Percentiles rank a stretch among this genome's conserved stretches.
Evolutionary conservation across 2,113 vertebrate species (phyloP).

Genomic region (Toxotes chatareus): DNA sequence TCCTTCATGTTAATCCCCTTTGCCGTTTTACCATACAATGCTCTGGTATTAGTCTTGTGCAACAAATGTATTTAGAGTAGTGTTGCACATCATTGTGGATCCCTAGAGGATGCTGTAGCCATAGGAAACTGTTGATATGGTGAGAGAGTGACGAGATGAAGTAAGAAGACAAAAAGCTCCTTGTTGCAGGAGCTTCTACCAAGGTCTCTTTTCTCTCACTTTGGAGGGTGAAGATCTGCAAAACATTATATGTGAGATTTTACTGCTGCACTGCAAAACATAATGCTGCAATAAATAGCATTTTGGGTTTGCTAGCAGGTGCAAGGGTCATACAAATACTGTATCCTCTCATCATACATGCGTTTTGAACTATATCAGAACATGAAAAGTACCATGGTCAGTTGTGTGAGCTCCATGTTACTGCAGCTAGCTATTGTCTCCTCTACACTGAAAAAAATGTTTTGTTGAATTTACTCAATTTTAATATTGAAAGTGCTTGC

Average conservation of each 20-base stretch:
- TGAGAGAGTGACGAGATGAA: slow-evolving; percentile 44
- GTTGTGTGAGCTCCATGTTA: slow-evolving; percentile 32
- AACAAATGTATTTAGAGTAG: slow-evolving; percentile 13
- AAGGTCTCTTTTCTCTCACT: slow-evolving; percentile 21
- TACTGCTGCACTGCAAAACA: slow-evolving; percentile 34
- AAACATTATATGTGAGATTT: slow-evolving; percentile 21
- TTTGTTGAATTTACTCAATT: too few relatives aligned
- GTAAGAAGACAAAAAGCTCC: slow-evolving; percentile 35
- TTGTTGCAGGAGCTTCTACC: slow-evolving; percentile 47
- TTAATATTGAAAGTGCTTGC: too few relatives aligned
- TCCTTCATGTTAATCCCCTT: slow-evolving; percentile 1
- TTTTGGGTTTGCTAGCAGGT: slow-evolving; percentile 34
- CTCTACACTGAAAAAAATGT: neutral
- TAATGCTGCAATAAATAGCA: slow-evolving; percentile 22
- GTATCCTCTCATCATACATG: slow-evolving; percentile 30
- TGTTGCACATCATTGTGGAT: slow-evolving; percentile 20
- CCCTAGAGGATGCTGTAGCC: slow-evolving; percentile 57
- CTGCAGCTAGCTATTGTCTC: slow-evolving; percentile 51
- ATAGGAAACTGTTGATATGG: slow-evolving; percentile 74
- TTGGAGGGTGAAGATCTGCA: slow-evolving; percentile 12
- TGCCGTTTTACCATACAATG: slow-evolving; percentile 1
- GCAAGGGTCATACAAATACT: slow-evolving; percentile 10
- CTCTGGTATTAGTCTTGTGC: slow-evolving; percentile 7
- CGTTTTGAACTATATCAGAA: slow-evolving; percentile 10
- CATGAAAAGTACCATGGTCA: neutral